Base-by-base conservation (phyloP, 2,888 invertebrate genomes). In the Coenonympha glycerion region DNA sequence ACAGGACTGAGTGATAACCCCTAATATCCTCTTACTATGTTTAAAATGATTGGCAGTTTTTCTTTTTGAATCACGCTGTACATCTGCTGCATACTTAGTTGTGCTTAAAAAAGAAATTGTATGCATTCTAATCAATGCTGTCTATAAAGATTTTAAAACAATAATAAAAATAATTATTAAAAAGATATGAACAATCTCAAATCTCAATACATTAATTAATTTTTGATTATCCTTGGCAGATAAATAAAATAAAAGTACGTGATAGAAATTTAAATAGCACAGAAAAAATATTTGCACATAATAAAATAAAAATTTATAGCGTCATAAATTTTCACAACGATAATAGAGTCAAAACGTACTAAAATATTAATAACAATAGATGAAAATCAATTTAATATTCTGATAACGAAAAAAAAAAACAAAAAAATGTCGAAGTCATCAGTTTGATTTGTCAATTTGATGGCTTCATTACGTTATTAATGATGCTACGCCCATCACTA, bases 381-480 rank as follows among this genome's bases (percentile, higher is more conserved):
- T 8, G 19, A 24, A 50, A 51, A 41, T 54, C 50, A 50, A 53
- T 53, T 47, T 37, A 31, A 22, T 53, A 37, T 40, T 15, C n/a
- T 45, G 8, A n/a, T n/a, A n/a, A n/a, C n/a, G n/a, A n/a, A n/a
- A n/a, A n/a, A n/a, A n/a, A n/a, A n/a, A 41, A 28, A 40, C 16
- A 21, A 40, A 40, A 39, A 53, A 18, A 39, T 15, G 22, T 39
- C 39, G 39, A 13, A 26, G 11, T 31, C 11, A 36, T 30, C 13
- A 28, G 47, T 53, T 28, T 34, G 40, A 37, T 47, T 44, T 55
- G 49, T 50, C 47, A 26, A 40, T 41, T 40, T 44, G 40, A 56
- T 48, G 50, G 24, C 51, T 56, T 56, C 47, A 56, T 56, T 56
- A 53, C 30, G 41, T 37, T 41, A 50, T 44, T 44, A 41, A 53